Evolutionary conservation across 37 sponge, comb jelly and placozoan species (phyloP), one percentile per base, ranked within the genome.

Genomic region (Haliclona indistincta): DNA sequence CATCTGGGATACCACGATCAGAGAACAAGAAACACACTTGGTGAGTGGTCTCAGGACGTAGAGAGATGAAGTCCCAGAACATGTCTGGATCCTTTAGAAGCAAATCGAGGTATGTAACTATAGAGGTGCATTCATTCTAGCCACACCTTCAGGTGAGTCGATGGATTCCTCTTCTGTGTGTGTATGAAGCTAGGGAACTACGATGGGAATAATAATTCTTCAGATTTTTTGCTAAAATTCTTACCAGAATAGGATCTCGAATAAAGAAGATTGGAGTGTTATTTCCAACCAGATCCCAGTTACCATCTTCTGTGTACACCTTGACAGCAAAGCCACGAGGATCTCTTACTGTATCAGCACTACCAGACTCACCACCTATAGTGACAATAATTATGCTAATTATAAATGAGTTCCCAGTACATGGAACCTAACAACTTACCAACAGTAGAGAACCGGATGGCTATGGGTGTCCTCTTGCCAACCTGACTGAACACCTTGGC

Each of bases 61-160:
- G 79, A 25, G 77, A 72, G 38, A 93, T 93, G 67, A 93, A 93
- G 52, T 93, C 94, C 94, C 94, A 93, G 62, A 93, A 93, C 94
- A 93, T 89, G 60, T 93, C 83, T 15, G 85, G 53, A 81, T 93
- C 94, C 87, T 88, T 35, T n/a, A 23, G 54, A 67, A 30, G 10
- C 38, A 13, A 23, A 39, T 11, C 44, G 13, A 63, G 15, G 25
- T 4, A 36, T 35, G 62, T 32, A 4, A 40, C 10, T 54, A 43
- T 41, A 54, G 13, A 23, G 25, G 25, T 33, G 49, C 7, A n/a
- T n/a, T n/a, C 11, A 58, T 58, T 58, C 13, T n/a, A 35, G 0
- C 1, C 64, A 71, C 25, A 86, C 89, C 70, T 93, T 93, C 47
- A 89, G 60, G 52, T 93, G 94, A 2, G 94, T 93, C 65, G 62